Evolutionary conservation across 1,140 invertebrate genomes (phyloP), one percentile per base, ranked within the genome.

Genomic region (Rhyzopertha dominica): DNA sequence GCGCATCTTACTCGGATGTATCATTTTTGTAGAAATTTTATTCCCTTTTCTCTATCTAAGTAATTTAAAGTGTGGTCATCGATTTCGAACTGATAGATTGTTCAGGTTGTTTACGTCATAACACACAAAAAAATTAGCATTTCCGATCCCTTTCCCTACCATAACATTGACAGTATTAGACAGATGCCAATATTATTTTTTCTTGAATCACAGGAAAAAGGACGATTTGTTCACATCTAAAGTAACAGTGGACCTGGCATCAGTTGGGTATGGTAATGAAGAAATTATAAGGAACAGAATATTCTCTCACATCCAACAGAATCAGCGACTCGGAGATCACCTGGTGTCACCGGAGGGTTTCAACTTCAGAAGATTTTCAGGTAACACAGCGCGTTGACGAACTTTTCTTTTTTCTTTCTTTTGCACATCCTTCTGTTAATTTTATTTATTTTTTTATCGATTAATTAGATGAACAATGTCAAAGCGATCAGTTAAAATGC

Each of bases 161-260:
- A n/a, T n/a, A n/a, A n/a, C n/a, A n/a, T n/a, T n/a, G n/a, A n/a
- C n/a, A n/a, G n/a, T n/a, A n/a, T n/a, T n/a, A n/a, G n/a, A n/a
- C n/a, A n/a, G n/a, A n/a, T n/a, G n/a, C n/a, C n/a, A n/a, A n/a
- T n/a, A n/a, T n/a, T n/a, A n/a, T n/a, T n/a, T 31, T 5, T 43
- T 30, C 47, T 19, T 44, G 24, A 51, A 23, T 62, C 59, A 40
- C 40, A 62, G 61, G 40, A 57, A 55, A 54, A 44, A 53, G 5
- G 25, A 26, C 7, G 66, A 69, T 40, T 24, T 28, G 4, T 65
- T 68, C 40, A 56, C 56, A 38, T 47, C 51, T 1, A 50, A 46
- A 35, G 58, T 66, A 2, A 66, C 61, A 1, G 35, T 70, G 14
- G 76, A 79, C 51, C 42, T 78, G 9, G 70, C 68, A 13, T 70